Evolutionary conservation across 2,888 invertebrate genomes (phyloP).

Genomic region (Andrena fulva): DNA sequence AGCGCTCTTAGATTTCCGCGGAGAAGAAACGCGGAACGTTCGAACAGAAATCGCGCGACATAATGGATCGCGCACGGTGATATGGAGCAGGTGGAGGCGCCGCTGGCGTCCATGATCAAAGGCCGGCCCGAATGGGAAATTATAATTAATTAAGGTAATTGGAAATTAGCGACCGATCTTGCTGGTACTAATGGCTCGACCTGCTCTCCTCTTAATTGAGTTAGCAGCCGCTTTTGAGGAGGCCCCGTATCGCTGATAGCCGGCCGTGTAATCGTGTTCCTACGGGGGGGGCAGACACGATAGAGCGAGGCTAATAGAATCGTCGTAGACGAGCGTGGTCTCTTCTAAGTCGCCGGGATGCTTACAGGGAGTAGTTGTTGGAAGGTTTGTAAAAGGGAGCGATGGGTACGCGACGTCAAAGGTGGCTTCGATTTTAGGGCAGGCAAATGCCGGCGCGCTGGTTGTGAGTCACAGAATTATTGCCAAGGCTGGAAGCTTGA

Average conservation of each 20-base stretch:
- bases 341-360: constrained; percentile 30
- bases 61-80: constrained; percentile 61
- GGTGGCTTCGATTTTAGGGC: neutral
- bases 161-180: constrained; percentile 84
- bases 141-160: constrained; percentile 82
- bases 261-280: constrained; percentile 82
- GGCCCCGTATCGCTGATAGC: constrained; percentile 82
- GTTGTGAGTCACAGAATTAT: no score
- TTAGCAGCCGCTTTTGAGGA: constrained; percentile 84
- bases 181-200: constrained; percentile 79
- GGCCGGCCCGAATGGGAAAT: constrained; percentile 81
- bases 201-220: constrained; percentile 80
- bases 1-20: constrained; percentile 8
- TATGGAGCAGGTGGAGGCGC: constrained; percentile 50
- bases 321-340: constrained; percentile 59
- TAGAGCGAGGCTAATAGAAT: constrained; percentile 81
- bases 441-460: neutral
- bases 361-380: constrained; percentile 31
- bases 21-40: constrained; percentile 39
- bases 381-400: constrained; percentile 29
- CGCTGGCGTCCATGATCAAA: constrained; percentile 78
- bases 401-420: neutral
- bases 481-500: no score
- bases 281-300: constrained; percentile 75
- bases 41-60: constrained; percentile 56